Evolutionary conservation across 2,113 vertebrate species (phyloP).

Genomic region (Chloebia gouldiae): DNA sequence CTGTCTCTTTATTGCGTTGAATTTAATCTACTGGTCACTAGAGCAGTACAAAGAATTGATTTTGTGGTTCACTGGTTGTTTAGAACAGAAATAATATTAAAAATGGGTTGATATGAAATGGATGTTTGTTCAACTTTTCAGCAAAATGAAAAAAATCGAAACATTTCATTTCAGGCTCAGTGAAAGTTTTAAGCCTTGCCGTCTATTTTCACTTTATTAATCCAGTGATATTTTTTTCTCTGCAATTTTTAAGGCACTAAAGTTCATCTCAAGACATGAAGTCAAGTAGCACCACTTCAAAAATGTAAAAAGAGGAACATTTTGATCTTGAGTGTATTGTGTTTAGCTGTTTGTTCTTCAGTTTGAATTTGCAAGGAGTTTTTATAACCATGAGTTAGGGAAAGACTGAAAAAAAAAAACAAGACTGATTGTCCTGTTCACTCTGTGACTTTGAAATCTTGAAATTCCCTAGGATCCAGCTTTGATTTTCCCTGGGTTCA

Average conservation of each 20-base stretch:
- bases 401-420: background rate
- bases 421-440: background rate
- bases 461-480: background rate
- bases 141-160: conserved; percentile 21
- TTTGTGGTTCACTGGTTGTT: conserved; percentile 42
- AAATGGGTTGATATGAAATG: conserved; percentile 8
- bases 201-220: conserved; percentile 13
- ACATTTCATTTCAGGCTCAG: conserved; percentile 15
- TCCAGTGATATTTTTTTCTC: background rate
- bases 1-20: background rate
- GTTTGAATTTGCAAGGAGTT: background rate
- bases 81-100: conserved; percentile 29
- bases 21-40: conserved; percentile 54
- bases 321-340: background rate
- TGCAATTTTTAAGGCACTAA: background rate
- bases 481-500: background rate
- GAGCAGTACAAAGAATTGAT: conserved; percentile 45
- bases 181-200: background rate
- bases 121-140: conserved; percentile 36
- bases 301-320: background rate
- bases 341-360: background rate
- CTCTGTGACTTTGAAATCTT: background rate
- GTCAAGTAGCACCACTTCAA: background rate
- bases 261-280: background rate
- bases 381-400: background rate